Evolutionary conservation across 2,888 invertebrate genomes (phyloP), one percentile per base, ranked within the genome.

Genomic region (Meandrusa payeni): DNA sequence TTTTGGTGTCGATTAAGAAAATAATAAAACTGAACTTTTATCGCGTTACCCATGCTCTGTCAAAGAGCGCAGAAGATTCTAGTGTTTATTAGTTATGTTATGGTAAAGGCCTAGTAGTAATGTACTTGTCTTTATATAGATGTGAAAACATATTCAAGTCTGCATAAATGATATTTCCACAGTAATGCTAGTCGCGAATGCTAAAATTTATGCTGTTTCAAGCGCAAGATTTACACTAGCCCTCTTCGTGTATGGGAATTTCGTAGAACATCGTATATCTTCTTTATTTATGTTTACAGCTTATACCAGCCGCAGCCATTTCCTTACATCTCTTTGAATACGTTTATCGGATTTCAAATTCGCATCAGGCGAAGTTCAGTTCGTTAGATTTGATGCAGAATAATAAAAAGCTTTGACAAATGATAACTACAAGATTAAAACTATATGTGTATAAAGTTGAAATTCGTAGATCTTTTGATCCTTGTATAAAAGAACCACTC

Each of bases 241-340:
- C 70, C 64, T 55, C 59, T 67, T 63, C 73, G 76, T 83, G 82
- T 79, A 82, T 85, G 79, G 75, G 75, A 76, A 76, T 80, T 79
- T 83, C 77, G 75, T 77, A 80, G 80, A 83, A 80, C 75, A 67
- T 67, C 78, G 73, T 86, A 79, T 65, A 72, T 82, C 83, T 82
- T 80, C 77, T 58, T 82, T 83, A 86, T 86, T 86, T 86, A 86
- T 85, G 82, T 81, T 83, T 82, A 80, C 81, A 81, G 79, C 79
- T 79, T 81, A 78, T 71, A 75, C 69, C 69, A 69, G 66, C 76
- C 75, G 65, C 76, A 73, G 66, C 74, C 76, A 71, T 74, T 76
- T 63, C 74, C 69, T 72, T 53, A 42, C 72, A 74, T 74, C 76
- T 78, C 75, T 81, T 78, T 76, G 78, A 80, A 79, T 78, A 76